Percentiles rank a stretch among this genome's conserved stretches.
These are phyloP conservation scores for Drosophila ananassae DNA, from an alignment of 1,140 invertebrate species.

Conservation along the genomic window DNA sequence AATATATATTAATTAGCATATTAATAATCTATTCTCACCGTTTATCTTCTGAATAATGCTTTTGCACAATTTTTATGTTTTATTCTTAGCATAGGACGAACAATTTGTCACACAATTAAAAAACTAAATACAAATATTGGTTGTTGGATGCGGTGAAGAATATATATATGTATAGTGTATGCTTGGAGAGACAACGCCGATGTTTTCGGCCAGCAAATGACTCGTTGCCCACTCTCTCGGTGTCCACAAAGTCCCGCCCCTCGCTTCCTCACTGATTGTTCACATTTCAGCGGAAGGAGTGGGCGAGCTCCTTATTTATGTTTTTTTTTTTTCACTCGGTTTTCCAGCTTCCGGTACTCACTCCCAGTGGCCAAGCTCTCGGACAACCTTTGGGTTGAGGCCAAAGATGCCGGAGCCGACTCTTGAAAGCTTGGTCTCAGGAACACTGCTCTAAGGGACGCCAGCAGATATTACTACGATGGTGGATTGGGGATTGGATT, in stretches of 20 bases:
- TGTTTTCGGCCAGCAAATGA: constrained; percentile 79
- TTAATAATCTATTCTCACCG: constrained; percentile 28
- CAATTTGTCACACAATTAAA: constrained; percentile 32
- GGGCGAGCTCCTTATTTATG: not conserved
- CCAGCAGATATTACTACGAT: constrained; percentile 17
- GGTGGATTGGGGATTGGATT: not conserved
- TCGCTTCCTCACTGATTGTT: constrained; percentile 28
- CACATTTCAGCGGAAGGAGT: constrained; percentile 22
- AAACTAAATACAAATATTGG: constrained; percentile 34
- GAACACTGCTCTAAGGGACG: constrained; percentile 20
- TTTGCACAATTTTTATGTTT: constrained; percentile 50
- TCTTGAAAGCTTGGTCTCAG: constrained; percentile 4
- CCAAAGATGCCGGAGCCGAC: constrained; percentile 35
- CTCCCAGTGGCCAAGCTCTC: constrained; percentile 22
- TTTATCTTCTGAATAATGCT: constrained; percentile 10
- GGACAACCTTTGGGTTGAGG: constrained; percentile 15
- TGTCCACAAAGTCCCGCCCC: constrained; percentile 40
- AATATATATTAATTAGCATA: constrained; percentile 37
- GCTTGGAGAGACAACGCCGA: constrained; percentile 75
- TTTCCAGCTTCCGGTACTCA: constrained; percentile 14
- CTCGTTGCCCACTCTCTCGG: constrained; percentile 74
- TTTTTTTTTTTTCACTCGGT: constrained; percentile 5
- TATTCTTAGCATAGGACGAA: constrained; percentile 31
- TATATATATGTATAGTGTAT: constrained; percentile 16
- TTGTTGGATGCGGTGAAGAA: not conserved